Evolutionary conservation across 2,888 invertebrate genomes (phyloP), one percentile per base, ranked within the genome.

Genomic region (Drosophila koepferae): DNA sequence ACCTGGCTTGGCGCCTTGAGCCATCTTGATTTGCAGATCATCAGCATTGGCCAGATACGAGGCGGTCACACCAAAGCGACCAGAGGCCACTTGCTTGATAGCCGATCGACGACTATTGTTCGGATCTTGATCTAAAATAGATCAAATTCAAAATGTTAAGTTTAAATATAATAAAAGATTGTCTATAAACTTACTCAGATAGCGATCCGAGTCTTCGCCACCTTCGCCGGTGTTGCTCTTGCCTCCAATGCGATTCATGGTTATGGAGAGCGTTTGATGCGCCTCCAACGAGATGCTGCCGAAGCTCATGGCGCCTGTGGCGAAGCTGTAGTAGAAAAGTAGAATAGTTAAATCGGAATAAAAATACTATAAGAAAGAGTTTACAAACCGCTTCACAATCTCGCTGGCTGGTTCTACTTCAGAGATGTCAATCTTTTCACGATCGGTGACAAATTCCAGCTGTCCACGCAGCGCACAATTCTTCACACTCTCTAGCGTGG

Each of bases 211-310:
- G 89, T 96, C 95, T 92, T 97, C 97, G 67, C 97, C 99, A 68
- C 99, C 99, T 94, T 99, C 99, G 31, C 99, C 99, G 0, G 99
- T 99, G 93, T 99, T 99, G 73, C 99, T 99, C 94, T 99, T 99
- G 78, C 97, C 99, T 4, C 98, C 98, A 84, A 99, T 96, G 80
- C 97, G 95, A 93, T 99, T 99, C 99, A 99, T 99, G 0, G 99
- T 99, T 62, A 98, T 94, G 1, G 99, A 99, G 38, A 99, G 94
- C 0, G 99, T 97, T 34, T 97, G 95, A 94, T 99, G 99, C 1
- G 99, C 97, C 93, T 99, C 99, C 89, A 98, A 94, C 0, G 99
- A 99, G 87, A 99, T 99, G 70, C 98, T 98, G 1, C 98, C 98
- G 93, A 98, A 98, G 85, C 98, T 98, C 98, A 99, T 99, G 1